These are phyloP conservation scores for Urocynchramus pylzowi DNA, from an alignment of 2,113 vertebrate genomes.

Conservation along the genomic window DNA sequence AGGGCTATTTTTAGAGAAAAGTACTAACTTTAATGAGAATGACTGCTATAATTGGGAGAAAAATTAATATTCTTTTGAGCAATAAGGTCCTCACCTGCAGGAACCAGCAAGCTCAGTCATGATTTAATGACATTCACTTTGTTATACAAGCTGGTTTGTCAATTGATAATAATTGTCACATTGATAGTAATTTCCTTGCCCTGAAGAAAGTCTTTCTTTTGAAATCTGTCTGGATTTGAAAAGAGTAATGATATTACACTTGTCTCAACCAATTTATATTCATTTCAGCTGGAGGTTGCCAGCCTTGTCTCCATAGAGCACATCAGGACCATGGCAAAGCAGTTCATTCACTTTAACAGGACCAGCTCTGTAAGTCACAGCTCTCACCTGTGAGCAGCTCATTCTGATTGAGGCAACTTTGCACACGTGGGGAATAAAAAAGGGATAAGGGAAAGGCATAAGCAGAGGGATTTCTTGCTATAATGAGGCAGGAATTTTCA, in stretches of 20 bases:
- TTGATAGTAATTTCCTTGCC: background rate
- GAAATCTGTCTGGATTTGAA: background rate
- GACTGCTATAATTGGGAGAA: background rate
- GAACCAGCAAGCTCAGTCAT: background rate
- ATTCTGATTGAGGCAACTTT: background rate
- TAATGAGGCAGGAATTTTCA: background rate
- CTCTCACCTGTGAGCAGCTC: background rate
- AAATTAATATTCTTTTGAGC: background rate
- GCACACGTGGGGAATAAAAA: background rate
- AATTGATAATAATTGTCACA: fast-evolving
- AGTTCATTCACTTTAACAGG: constrained; percentile 80
- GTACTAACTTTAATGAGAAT: background rate
- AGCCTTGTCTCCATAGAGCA: constrained; percentile 72
- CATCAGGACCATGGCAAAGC: constrained; percentile 83
- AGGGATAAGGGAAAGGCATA: background rate
- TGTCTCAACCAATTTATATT: background rate
- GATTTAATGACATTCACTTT: background rate
- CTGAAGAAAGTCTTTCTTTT: background rate
- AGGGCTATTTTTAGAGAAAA: background rate
- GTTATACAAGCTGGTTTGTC: background rate
- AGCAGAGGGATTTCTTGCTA: background rate
- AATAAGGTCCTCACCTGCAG: background rate
- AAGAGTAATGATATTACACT: background rate
- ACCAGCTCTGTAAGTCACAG: constrained; percentile 77
- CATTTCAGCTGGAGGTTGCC: constrained; percentile 80